Conservation (phyloP, 2,113 vertebrate genomes). For the Anolis sagrei region DNA sequence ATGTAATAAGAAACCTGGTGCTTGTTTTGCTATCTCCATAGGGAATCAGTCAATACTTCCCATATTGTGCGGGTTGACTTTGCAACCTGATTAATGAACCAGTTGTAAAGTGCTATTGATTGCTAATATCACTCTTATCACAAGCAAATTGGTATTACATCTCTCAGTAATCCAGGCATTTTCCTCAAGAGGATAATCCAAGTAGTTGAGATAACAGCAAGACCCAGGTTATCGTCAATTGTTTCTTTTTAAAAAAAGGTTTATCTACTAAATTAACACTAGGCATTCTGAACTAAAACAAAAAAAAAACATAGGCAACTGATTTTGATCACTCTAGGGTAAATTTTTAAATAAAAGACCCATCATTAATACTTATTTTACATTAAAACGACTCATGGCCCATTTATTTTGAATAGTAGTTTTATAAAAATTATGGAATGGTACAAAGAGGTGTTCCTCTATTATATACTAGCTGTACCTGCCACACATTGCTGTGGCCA, state of each 20-base stretch:
- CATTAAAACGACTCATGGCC: neutral
- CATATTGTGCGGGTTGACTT: neutral
- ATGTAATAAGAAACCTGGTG: neutral
- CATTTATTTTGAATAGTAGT: neutral
- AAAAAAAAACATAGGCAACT: constrained; percentile 27
- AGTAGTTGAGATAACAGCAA: constrained; percentile 10
- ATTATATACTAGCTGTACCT: too few relatives aligned
- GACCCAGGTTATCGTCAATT: neutral
- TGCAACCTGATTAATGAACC: neutral
- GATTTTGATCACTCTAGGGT: neutral
- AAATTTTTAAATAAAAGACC: constrained; percentile 18
- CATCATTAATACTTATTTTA: neutral
- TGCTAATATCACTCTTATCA: constrained; percentile 27
- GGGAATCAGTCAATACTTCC: neutral
- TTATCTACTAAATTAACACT: constrained; percentile 15
- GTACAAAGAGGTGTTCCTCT: neutral
- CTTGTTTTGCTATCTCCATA: neutral
- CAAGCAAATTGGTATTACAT: constrained; percentile 4
- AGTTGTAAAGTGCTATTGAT: neutral
- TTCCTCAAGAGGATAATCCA: constrained; percentile 1
- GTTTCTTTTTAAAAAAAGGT: neutral
- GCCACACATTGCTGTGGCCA: too few relatives aligned
- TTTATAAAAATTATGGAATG: neutral
- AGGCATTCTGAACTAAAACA: constrained; percentile 7
- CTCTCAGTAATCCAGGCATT: constrained; percentile 7